Base-by-base conservation (phyloP, 2,113 vertebrate species). In the Atrichornis clamosus region DNA sequence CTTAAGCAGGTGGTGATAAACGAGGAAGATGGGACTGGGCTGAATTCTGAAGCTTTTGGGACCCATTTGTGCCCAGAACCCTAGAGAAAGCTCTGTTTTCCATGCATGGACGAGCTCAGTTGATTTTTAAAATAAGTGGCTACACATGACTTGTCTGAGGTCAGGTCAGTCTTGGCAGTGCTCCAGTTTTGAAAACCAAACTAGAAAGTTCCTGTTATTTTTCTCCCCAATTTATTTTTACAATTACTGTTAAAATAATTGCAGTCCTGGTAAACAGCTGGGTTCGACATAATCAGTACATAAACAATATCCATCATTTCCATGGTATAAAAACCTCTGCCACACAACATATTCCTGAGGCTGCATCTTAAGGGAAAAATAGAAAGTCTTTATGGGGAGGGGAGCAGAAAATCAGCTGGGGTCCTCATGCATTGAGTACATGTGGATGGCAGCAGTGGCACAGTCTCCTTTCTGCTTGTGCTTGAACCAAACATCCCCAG, bases 231-330 rank as follows among this genome's bases (percentile, higher is more conserved):
- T 90, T 97, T 92, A 88, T 90, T 96, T 87, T 74, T 81, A 63
- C 55, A 86, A 55, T 94, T 90, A 46, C 60, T 70, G 56, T 82
- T 95, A 82, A 87, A 95, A 94, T 95, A 89, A 85, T 77, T 87
- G 78, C 87, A 65, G 73, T 80, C 73, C 46, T 83, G 87, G 52
- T 90, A 83, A 94, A 62, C 85, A 92, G 63, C 88, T 93, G 88
- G 75, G 68, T 64, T 92, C 49, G 5, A 74, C 64, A 72, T 76
- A 90, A 94, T 58, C 49, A 28, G 78, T 39, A 21, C 56, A 44
- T 37, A 80, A 77, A 62, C 64, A 81, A 68, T 44, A 79, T 46
- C 68, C 50, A 63, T 92, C 30, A 47, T 62, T 93, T 85, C 12
- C 39, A 5, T 28, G 41, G 50, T 10, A 20, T 12, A 47, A 77